Conservation (phyloP, 2,888 invertebrate genomes). For the Philhelius pedissequus region DNA sequence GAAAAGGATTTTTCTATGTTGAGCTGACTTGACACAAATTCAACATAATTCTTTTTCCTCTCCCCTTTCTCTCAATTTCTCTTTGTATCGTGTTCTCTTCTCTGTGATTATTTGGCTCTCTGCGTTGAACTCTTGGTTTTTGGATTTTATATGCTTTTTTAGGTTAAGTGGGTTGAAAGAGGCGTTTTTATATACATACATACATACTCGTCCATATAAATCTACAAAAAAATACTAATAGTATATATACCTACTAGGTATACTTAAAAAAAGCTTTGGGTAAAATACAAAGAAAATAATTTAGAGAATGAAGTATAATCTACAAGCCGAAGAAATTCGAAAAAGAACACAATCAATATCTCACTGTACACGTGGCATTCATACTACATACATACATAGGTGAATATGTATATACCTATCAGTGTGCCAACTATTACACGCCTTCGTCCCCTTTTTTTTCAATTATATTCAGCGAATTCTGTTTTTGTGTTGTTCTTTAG, state of each 20-base stretch:
- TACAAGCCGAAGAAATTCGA: slow-evolving; percentile 7
- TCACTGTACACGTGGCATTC: background rate
- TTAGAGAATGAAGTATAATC: slow-evolving; percentile 14
- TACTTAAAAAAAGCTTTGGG: slow-evolving; percentile 44
- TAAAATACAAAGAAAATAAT: slow-evolving; percentile 16
- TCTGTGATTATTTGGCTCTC: background rate
- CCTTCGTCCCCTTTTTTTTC: background rate
- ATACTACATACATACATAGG: no score
- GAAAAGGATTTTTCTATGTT: slow-evolving; percentile 54
- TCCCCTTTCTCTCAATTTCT: background rate
- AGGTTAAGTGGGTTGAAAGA: slow-evolving; percentile 31
- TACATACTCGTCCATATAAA: background rate
- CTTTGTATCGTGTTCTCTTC: background rate
- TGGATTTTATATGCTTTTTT: slow-evolving; percentile 28
- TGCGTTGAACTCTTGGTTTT: background rate
- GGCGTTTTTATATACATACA: background rate
- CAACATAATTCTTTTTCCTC: slow-evolving; percentile 33
- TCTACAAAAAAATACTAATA: background rate
- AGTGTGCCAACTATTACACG: slow-evolving; percentile 5
- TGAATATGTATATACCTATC: background rate
- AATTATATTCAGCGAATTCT: background rate
- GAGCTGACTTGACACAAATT: slow-evolving; percentile 66
- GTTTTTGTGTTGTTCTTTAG: background rate
- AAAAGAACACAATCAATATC: slow-evolving; percentile 23
- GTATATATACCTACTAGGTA: background rate